A percentile compares a stretch with the other conserved stretches of the same genome.
phyloP scores from a whole-genome alignment of 2,888 invertebrate genomes.

The Autographa gamma region DNA sequence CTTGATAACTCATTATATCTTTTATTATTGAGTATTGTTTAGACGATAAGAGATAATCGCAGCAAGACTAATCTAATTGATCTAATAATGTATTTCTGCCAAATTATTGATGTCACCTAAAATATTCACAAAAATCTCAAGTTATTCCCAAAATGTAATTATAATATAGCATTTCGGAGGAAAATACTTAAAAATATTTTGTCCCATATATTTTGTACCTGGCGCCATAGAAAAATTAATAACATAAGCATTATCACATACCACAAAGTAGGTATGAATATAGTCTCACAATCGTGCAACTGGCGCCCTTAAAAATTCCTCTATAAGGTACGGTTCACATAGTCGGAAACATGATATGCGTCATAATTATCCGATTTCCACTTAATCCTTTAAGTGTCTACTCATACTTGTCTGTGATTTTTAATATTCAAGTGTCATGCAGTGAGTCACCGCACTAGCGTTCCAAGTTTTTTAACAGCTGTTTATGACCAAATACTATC shows the following conservation, averaged over 20 bases:
- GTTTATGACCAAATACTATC: neutral
- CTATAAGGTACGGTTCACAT: neutral
- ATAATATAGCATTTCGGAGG: no score
- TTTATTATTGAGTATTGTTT: neutral
- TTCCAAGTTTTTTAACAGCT: constrained; percentile 38
- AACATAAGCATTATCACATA: neutral
- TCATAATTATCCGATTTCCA: constrained; percentile 33
- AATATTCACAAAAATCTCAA: no score
- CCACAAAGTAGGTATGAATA: neutral
- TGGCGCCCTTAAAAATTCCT: constrained; percentile 1
- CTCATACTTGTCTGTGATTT: constrained; percentile 12
- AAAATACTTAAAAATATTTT: neutral
- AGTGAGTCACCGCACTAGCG: constrained; percentile 37
- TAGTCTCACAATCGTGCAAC: neutral
- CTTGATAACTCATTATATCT: neutral
- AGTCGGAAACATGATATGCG: constrained; percentile 18
- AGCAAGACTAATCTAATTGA: no score
- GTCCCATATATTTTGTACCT: no score
- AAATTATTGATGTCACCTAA: no score
- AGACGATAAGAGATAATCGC: neutral
- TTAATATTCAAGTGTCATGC: constrained; percentile 24
- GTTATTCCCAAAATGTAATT: no score
- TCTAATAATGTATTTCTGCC: no score
- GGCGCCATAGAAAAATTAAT: neutral
- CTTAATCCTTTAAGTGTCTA: constrained; percentile 21